phyloP scores from a whole-genome alignment of 35 echinoderm and acorn worm species.

The Heliocidaris tuberculata region DNA sequence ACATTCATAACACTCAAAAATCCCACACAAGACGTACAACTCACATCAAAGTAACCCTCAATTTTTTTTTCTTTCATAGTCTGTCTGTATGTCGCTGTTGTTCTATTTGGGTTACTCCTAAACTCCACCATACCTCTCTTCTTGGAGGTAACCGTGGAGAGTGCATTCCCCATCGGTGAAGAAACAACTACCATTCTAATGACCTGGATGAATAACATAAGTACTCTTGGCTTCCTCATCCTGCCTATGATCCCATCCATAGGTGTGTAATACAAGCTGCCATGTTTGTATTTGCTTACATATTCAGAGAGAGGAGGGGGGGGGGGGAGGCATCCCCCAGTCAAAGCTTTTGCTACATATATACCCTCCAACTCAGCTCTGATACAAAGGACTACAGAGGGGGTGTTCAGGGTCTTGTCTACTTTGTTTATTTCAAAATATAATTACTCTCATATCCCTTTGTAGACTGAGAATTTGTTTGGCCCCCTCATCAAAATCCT shows the following conservation, averaged over 20 bases:
- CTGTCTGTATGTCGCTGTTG: slow-evolving; percentile 56
- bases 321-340: too few species aligned
- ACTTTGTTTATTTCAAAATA: too few species aligned
- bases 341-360: too few species aligned
- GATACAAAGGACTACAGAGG: too few species aligned
- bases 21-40: too few species aligned
- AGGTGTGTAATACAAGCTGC: slow-evolving; percentile 13
- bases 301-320: too few species aligned
- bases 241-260: slow-evolving; percentile 40
- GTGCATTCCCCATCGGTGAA: slow-evolving; percentile 75
- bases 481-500: too few species aligned
- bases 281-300: background rate
- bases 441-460: too few species aligned
- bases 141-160: slow-evolving; percentile 77
- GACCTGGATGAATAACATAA: slow-evolving; percentile 71
- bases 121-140: slow-evolving; percentile 72
- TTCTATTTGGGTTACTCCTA: slow-evolving; percentile 66
- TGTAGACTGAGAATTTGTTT: too few species aligned
- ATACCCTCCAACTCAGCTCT: too few species aligned
- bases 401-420: too few species aligned
- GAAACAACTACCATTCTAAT: slow-evolving; percentile 67
- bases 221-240: slow-evolving; percentile 68
- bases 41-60: background rate
- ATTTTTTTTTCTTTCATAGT: slow-evolving; percentile 46
- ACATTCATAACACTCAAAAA: too few species aligned